These are phyloP conservation scores for Eulemur macaco DNA, from an alignment of 2,113 vertebrate species.

Conservation along the genomic window DNA sequence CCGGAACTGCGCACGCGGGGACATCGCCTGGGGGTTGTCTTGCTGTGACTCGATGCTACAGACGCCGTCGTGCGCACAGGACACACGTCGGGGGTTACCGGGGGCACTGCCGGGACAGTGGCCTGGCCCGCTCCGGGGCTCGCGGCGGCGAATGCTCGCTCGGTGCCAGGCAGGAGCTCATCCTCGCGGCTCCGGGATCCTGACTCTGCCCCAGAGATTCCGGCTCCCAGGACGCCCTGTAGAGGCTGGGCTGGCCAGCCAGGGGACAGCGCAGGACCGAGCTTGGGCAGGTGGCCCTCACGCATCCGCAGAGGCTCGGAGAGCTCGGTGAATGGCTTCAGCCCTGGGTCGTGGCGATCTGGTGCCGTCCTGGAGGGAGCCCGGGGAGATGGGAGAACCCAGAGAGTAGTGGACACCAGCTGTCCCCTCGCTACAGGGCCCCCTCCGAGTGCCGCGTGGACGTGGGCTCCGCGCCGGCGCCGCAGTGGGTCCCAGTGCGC, in stretches of 20 bases:
- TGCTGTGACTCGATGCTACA: no score
- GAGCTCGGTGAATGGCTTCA: not conserved
- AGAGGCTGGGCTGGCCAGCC: not conserved
- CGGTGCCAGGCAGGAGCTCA: no score
- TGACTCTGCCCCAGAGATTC: not conserved
- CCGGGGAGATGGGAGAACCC: not conserved
- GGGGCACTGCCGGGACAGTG: no score
- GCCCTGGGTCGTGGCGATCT: rapidly evolving
- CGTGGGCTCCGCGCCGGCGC: no score
- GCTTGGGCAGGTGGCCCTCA: not conserved
- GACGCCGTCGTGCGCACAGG: no score
- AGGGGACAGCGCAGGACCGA: not conserved
- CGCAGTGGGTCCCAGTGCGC: no score
- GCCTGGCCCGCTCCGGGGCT: not conserved
- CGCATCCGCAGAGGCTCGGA: not conserved
- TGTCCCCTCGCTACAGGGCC: no score
- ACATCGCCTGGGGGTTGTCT: no score
- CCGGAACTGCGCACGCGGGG: no score
- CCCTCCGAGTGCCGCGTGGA: not conserved
- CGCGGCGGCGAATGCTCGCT: no score
- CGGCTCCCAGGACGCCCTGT: not conserved
- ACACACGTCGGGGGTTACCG: no score
- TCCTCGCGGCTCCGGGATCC: rapidly evolving
- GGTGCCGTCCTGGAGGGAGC: not conserved
- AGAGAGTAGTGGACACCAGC: not conserved